A percentile compares a stretch with the other conserved stretches of the same genome.
Conservation (phyloP, 2,113 vertebrate genomes). For the Petrocephalus microphthalmus region DNA sequence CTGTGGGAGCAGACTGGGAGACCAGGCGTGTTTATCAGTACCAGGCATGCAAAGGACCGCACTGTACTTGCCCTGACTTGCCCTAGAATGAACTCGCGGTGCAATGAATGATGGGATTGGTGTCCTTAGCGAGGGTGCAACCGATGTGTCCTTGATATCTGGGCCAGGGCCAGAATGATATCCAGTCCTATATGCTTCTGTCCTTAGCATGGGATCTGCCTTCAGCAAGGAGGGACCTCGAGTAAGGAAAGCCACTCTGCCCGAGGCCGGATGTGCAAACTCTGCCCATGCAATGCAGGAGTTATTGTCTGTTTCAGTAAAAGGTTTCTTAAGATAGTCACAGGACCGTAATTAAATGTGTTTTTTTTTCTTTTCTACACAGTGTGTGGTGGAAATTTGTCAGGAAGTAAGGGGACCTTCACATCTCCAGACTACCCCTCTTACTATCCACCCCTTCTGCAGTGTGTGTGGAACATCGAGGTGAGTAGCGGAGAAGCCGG, state of each 20-base stretch:
- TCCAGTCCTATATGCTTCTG: no score
- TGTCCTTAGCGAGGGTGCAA: not conserved
- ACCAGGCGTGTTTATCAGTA: not conserved
- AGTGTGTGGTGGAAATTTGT: constrained; percentile 74
- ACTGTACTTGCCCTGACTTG: not conserved
- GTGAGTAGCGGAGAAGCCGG: constrained; percentile 46
- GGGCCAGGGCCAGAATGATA: no score
- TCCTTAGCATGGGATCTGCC: no score
- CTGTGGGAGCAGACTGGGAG: not conserved
- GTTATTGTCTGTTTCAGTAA: not conserved
- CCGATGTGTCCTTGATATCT: no score
- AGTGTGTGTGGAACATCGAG: constrained; percentile 78
- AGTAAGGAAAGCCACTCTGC: not conserved
- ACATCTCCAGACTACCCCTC: constrained; percentile 76
- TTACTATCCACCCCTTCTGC: constrained; percentile 70
- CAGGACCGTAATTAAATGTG: not conserved
- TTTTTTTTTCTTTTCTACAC: constrained; percentile 1
- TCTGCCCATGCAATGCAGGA: not conserved
- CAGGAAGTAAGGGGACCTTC: constrained; percentile 57
- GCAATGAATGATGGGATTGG: not conserved
- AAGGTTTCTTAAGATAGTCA: not conserved
- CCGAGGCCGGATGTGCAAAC: not conserved
- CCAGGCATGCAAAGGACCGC: not conserved
- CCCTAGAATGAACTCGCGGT: not conserved
- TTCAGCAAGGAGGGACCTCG: not conserved